Conservation (phyloP, 2,888 invertebrate species). For the Subacronicta megacephala region DNA sequence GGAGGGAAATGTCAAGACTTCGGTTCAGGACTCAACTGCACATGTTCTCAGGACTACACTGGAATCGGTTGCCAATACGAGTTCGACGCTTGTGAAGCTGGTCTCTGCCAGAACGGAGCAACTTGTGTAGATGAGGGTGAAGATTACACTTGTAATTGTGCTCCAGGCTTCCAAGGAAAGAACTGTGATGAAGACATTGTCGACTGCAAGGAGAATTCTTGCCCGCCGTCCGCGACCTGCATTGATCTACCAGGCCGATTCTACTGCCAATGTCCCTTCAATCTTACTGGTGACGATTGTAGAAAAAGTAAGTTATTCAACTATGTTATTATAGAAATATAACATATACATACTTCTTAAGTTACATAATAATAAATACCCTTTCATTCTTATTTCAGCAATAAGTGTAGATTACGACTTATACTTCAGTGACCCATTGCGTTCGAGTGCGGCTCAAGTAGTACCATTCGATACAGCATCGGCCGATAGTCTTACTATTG, state of each 20-base stretch:
- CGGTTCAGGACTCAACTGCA: slow-evolving; percentile 98
- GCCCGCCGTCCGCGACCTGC: slow-evolving; percentile 97
- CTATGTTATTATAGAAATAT: not conserved
- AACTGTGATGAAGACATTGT: slow-evolving; percentile 97
- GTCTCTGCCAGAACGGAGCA: slow-evolving; percentile 97
- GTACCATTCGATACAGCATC: slow-evolving; percentile 96
- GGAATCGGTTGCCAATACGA: slow-evolving; percentile 98
- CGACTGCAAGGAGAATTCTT: slow-evolving; percentile 97
- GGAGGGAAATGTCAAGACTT: slow-evolving; percentile 98
- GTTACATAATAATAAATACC: slow-evolving; percentile 16
- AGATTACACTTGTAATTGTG: slow-evolving; percentile 96
- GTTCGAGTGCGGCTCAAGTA: slow-evolving; percentile 97
- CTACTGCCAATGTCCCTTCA: slow-evolving; percentile 99
- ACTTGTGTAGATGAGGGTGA: slow-evolving; percentile 96
- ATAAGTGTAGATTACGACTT: slow-evolving; percentile 99
- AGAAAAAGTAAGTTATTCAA: slow-evolving; percentile 93
- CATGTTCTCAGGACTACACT: slow-evolving; percentile 95
- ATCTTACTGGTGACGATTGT: slow-evolving; percentile 98
- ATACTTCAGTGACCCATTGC: slow-evolving; percentile 97
- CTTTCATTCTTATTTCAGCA: slow-evolving; percentile 89
- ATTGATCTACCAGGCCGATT: slow-evolving; percentile 97
- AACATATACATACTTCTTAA: not conserved
- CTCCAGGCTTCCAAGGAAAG: slow-evolving; percentile 94
- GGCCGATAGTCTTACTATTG: slow-evolving; percentile 95
- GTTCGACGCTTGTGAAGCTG: slow-evolving; percentile 96